Base-by-base conservation (phyloP, 2,113 vertebrate genomes). In the Chaenogobius annularis region DNA sequence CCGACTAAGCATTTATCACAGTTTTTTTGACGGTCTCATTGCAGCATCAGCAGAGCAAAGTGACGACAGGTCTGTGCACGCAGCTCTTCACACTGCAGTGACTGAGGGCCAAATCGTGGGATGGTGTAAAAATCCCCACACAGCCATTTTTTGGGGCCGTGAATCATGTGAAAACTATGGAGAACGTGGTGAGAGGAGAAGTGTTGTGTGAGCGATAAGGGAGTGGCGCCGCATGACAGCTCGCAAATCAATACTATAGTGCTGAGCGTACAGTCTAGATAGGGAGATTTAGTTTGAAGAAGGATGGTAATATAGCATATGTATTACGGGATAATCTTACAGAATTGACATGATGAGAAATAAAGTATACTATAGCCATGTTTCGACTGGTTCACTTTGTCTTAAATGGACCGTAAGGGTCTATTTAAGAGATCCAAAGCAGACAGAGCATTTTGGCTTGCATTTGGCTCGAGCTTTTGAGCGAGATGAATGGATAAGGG, bases 121-220 rank as follows among this genome's bases (percentile, higher is more conserved):
- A 79, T 68, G 69, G 58, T 66, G 73, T 61, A 55, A 68, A 86
- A 85, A 73, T 67, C 61, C 80, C 86, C 78, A 88, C 55, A 0
- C 70, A 73, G 63, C 47, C 31, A 22, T 46, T 50, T 80, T 81
- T 81, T 5, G 70, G 74, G 73, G 56, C n/a, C 48, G 3, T 91
- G 90, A 91, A 82, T 91, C 85, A 92, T 78, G 59, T 68, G 31
- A 26, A 56, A 80, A 70, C 50, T 79, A 73, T 74, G 52, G 52
- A 40, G 78, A 58, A 58, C 68, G 80, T 61, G 65, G 17, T 48
- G 58, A 15, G 8, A 14, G 44, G 46, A 43, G 37, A 6, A n/a
- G 22, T 70, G 63, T 73, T 70, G 77, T n/a, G 37, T 74, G 59
- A 73, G 61, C 47, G 72, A 63, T 50, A 69, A 63, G 66, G 82